A percentile compares a stretch with the other conserved stretches of the same genome.
phyloP scores from a whole-genome alignment of 2,888 invertebrate genomes.

The Sesamia inferens region DNA sequence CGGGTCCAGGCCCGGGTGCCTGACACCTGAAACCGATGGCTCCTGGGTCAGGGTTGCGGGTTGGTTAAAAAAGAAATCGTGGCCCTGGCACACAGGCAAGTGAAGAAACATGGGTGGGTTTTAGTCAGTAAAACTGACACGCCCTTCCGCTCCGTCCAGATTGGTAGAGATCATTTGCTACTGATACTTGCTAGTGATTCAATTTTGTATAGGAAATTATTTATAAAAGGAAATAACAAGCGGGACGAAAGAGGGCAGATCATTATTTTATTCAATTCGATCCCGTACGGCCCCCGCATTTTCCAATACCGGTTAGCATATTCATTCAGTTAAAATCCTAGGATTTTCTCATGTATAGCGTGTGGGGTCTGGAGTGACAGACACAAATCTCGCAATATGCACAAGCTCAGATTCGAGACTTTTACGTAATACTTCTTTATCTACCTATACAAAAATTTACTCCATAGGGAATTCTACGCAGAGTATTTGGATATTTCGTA shows the following conservation, averaged over 20 bases:
- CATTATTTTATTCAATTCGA: conserved; percentile 19
- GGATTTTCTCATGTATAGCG: conserved; percentile 9
- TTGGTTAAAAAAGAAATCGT: too few species aligned
- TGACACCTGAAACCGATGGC: too few species aligned
- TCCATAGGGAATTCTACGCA: neutral
- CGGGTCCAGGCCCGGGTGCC: too few species aligned
- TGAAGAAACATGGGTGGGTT: too few species aligned
- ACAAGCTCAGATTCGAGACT: neutral
- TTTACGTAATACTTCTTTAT: neutral
- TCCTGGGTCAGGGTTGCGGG: too few species aligned
- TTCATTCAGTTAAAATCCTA: conserved; percentile 28
- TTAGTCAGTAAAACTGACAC: too few species aligned
- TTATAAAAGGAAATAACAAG: conserved; percentile 8
- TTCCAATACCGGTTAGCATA: conserved; percentile 40
- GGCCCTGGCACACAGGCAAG: too few species aligned
- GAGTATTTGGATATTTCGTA: neutral
- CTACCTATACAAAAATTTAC: neutral
- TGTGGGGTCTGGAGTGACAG: neutral
- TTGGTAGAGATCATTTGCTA: too few species aligned
- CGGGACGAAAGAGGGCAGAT: neutral
- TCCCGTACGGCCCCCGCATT: conserved; percentile 8
- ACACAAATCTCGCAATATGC: neutral
- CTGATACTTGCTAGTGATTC: neutral
- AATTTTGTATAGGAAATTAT: neutral
- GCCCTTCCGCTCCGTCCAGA: too few species aligned